Base-by-base conservation (phyloP, 2,888 invertebrate species). In the Agriotes lineatus region DNA sequence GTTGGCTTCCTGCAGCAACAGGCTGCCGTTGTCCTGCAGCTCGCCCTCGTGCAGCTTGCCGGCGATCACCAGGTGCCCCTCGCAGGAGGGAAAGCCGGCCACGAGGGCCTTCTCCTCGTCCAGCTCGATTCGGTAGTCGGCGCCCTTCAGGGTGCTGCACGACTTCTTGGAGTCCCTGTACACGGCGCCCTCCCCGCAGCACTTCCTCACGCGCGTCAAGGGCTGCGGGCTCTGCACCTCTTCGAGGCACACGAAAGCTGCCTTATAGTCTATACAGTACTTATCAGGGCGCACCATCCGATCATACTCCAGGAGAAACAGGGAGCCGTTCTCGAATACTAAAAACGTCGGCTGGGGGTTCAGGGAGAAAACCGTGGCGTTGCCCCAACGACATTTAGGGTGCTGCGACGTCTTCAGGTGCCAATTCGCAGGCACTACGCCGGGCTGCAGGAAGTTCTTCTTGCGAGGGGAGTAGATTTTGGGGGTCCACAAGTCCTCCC, bases 211-310 rank as follows among this genome's bases (percentile, higher is more conserved):
- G 72, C 81, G 72, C 77, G 85, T 77, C 79, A 76, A 77, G n/a
- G 81, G 76, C 25, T 79, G 77, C 16, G 74, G 72, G 7, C 62
- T 65, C 35, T 79, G 78, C 5, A 77, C 76, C 52, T 82, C 79
- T 33, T 83, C 78, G 4, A 83, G 78, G 80, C 93, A 94, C 2
- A 90, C 88, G 2, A 93, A 83, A 6, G 90, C 89, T 1, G 88
- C 89, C 14, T 86, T 86, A 33, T 87, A 85, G 80, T 94, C 94
- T 42, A 90, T 87, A 82, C 95, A 95, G 82, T 89, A 94, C 39
- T 88, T 86, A 0, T 82, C 81, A 0, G 90, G 88, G 4, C 88
- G 84, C 66, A 91, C 81, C 0, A 83, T 75, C 0, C 79, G 74
- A 0, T 79, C 79, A 50, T 85, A 84, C 61, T 88, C 87, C 0